Conservation (phyloP, 2,113 vertebrate genomes). For the Odobenus rosmarus region DNA sequence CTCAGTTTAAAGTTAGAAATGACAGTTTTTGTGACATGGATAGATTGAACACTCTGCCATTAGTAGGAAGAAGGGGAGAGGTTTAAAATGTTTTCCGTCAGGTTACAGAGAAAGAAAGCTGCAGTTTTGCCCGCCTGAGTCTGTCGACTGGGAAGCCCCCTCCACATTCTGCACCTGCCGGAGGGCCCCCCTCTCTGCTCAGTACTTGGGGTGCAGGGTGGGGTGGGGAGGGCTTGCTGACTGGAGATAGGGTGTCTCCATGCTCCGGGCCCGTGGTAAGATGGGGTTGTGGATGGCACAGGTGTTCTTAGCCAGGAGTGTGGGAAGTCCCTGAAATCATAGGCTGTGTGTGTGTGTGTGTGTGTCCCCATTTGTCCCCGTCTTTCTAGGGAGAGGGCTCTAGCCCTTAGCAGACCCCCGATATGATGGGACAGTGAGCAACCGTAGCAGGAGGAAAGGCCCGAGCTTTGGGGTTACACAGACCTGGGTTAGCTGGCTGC, state of each 20-base stretch:
- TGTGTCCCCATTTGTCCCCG: no score
- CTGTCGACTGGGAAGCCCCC: not conserved
- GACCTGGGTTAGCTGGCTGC: not conserved
- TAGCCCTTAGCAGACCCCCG: not conserved
- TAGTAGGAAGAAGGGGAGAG: not conserved
- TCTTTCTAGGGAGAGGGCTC: not conserved
- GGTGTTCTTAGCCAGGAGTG: not conserved
- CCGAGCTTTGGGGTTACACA: no score
- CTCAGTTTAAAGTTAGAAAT: not conserved
- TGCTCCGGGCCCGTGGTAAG: no score
- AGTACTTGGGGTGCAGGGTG: not conserved
- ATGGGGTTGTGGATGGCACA: rapidly evolving
- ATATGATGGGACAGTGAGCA: not conserved
- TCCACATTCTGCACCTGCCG: not conserved
- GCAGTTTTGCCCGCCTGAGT: not conserved
- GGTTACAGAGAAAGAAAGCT: not conserved
- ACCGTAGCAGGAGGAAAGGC: not conserved
- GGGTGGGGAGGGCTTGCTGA: not conserved
- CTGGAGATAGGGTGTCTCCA: not conserved
- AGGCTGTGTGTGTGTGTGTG: not conserved
- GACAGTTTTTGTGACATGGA: not conserved
- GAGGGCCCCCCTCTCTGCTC: not conserved
- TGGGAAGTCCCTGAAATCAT: not conserved
- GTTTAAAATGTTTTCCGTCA: no score
- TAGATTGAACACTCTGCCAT: not conserved